Conservation (phyloP, 2,113 vertebrate species). For the Malurus elegans region DNA sequence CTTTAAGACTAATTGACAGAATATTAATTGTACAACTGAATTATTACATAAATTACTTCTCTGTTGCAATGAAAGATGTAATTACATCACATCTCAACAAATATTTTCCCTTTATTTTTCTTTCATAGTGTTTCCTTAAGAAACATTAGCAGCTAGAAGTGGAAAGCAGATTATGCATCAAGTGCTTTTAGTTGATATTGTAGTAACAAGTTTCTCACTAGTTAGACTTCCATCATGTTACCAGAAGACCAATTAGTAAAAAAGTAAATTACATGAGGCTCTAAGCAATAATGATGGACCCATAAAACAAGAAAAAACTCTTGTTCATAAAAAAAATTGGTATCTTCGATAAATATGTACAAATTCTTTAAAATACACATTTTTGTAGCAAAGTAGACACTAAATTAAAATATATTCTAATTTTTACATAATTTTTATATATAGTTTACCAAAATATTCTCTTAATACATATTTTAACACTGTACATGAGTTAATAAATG, state of each 20-base stretch:
- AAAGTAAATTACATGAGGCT: neutral
- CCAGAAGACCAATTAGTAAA: neutral
- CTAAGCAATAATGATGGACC: neutral
- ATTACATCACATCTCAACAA: neutral
- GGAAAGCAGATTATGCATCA: neutral
- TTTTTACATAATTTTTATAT: constrained; percentile 71
- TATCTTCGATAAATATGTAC: constrained; percentile 54
- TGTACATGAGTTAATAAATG: constrained; percentile 73
- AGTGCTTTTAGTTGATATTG: neutral
- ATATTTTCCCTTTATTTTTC: constrained; percentile 12
- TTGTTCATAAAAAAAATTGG: constrained; percentile 10
- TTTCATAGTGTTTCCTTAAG: neutral
- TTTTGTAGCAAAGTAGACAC: constrained; percentile 72
- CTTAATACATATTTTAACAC: constrained; percentile 73
- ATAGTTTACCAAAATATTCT: constrained; percentile 76
- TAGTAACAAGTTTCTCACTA: neutral
- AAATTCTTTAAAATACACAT: constrained; percentile 68
- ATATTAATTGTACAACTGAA: neutral
- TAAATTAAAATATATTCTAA: constrained; percentile 78
- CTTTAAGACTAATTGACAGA: neutral
- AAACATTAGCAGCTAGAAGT: constrained; percentile 21
- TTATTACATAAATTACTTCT: neutral
- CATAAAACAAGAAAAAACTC: constrained; percentile 28
- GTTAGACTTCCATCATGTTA: neutral
- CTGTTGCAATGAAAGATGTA: neutral